phyloP scores from a whole-genome alignment of 2,797 vertebrate species.

The Xiphophorus birchmanni region DNA sequence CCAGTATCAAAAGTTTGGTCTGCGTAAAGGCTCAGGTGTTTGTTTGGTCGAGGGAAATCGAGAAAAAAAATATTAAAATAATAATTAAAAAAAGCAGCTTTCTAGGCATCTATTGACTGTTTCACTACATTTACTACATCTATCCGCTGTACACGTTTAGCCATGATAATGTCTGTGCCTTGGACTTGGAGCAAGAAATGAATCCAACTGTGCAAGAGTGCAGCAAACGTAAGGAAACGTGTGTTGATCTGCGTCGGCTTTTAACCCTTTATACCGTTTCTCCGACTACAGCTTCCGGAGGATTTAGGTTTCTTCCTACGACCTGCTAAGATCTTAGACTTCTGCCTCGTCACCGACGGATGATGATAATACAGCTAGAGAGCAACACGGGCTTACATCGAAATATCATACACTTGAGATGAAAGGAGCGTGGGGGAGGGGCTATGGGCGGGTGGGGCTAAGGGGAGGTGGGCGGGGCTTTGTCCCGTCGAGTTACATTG shows the following conservation, averaged over 20 bases:
- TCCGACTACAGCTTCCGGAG: slow-evolving; percentile 20
- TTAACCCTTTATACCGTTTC: slow-evolving; percentile 29
- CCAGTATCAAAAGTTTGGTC: slow-evolving; percentile 58
- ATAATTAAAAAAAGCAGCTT: slow-evolving; percentile 25
- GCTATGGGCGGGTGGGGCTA: too few species aligned
- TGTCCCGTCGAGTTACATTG: slow-evolving; percentile 20
- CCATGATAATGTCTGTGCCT: slow-evolving; percentile 84
- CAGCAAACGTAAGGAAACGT: slow-evolving; percentile 51
- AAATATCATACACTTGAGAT: slow-evolving; percentile 63
- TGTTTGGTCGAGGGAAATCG: slow-evolving; percentile 41
- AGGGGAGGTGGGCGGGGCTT: not conserved
- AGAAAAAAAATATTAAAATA: slow-evolving; percentile 31
- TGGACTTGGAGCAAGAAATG: slow-evolving; percentile 60
- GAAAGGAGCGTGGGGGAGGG: slow-evolving; percentile 17
- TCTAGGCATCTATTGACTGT: slow-evolving; percentile 41
- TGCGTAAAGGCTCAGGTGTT: slow-evolving; percentile 51
- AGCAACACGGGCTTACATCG: slow-evolving; percentile 60
- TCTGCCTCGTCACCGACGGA: slow-evolving; percentile 26
- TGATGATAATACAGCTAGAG: slow-evolving; percentile 57
- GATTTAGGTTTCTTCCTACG: slow-evolving; percentile 59
- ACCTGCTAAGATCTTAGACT: slow-evolving; percentile 53
- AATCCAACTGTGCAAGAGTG: slow-evolving; percentile 35
- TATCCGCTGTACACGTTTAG: slow-evolving; percentile 31
- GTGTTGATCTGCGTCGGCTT: slow-evolving; percentile 39
- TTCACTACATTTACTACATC: slow-evolving; percentile 40